Percentiles rank a stretch among this genome's conserved stretches.
phyloP scores from a whole-genome alignment of 2,113 vertebrate genomes.

The Catharus bicknelli region DNA sequence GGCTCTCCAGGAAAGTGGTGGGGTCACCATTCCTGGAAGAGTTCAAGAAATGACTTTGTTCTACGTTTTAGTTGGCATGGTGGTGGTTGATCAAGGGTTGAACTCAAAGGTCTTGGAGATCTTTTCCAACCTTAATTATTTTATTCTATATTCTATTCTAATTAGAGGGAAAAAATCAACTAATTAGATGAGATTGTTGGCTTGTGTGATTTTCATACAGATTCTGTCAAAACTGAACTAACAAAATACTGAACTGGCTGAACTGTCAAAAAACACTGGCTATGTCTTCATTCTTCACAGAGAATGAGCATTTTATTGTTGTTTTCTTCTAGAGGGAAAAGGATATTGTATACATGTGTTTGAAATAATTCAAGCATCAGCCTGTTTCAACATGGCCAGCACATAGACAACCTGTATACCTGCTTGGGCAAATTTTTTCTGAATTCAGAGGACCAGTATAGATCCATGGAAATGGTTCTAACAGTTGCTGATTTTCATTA shows the following conservation, averaged over 20 bases:
- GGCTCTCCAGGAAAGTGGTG: background rate
- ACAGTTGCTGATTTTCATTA: background rate
- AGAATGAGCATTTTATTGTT: background rate
- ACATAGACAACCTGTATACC: background rate
- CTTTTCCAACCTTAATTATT: background rate
- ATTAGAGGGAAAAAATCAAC: background rate
- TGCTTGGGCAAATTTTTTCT: background rate
- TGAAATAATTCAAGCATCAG: background rate
- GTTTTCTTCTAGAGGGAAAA: background rate
- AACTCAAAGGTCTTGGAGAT: background rate
- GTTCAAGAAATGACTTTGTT: background rate
- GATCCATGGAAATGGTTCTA: background rate
- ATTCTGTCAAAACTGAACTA: background rate
- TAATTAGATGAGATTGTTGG: background rate
- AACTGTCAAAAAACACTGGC: background rate
- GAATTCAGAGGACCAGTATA: background rate
- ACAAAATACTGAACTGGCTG: background rate
- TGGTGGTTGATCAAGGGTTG: background rate
- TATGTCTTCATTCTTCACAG: background rate
- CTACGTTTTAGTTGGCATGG: background rate
- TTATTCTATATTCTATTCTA: background rate
- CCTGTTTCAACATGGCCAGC: background rate
- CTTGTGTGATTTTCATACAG: background rate
- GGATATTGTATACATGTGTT: background rate
- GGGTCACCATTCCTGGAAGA: background rate